Evolutionary conservation across 2,797 vertebrate species (phyloP).

Genomic region (Coccyzus lansbergi): DNA sequence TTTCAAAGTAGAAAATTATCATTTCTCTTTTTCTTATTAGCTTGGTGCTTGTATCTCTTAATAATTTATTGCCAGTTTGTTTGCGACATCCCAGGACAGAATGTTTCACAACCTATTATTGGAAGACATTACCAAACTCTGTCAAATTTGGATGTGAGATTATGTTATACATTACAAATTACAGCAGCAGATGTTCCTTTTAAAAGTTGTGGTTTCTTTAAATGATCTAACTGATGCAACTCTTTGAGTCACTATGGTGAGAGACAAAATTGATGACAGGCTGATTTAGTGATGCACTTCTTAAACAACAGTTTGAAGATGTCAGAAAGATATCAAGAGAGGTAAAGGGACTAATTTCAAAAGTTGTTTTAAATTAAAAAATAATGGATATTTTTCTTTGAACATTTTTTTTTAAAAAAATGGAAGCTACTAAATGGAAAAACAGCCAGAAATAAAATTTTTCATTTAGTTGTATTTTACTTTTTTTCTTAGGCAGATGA

Average conservation of each 20-base stretch:
- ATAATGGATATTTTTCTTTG: constrained; percentile 44
- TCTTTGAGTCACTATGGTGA: constrained; percentile 65
- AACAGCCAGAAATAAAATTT: constrained; percentile 11
- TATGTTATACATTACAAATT: constrained; percentile 58
- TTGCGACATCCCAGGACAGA: constrained; percentile 43
- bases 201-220: constrained; percentile 70
- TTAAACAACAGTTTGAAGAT: constrained; percentile 72
- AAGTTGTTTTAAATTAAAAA: constrained; percentile 66
- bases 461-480: constrained; percentile 2
- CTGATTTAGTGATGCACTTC: constrained; percentile 69
- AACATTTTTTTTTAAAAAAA: constrained; percentile 31
- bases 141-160: constrained; percentile 59
- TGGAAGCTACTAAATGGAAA: neutral
- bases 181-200: constrained; percentile 58
- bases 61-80: constrained; percentile 18
- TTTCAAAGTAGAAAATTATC: constrained; percentile 20
- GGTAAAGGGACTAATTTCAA: constrained; percentile 70
- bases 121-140: constrained; percentile 49
- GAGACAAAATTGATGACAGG: constrained; percentile 73
- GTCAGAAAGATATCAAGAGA: constrained; percentile 68
- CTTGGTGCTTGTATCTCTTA: neutral
- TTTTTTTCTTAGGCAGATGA: constrained; percentile 20
- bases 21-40: constrained; percentile 15
- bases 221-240: constrained; percentile 47
- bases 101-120: constrained; percentile 23